These are phyloP conservation scores for Platerodrilus igneus DNA, from an alignment of 2,888 invertebrate genomes.

Conservation along the genomic window DNA sequence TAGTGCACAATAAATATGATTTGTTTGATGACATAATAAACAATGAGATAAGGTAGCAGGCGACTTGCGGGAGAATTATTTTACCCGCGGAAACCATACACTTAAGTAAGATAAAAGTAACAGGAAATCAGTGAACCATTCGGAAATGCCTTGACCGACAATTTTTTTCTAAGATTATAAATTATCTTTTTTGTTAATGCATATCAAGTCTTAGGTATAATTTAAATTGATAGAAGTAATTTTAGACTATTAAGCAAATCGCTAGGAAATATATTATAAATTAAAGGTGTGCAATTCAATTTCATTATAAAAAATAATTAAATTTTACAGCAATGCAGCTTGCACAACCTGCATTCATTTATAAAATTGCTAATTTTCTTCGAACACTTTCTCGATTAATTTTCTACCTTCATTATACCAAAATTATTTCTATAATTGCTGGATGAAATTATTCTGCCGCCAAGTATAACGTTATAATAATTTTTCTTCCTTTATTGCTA, in stretches of 20 bases:
- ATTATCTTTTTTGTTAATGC: background rate
- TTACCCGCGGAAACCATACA: conserved; percentile 5
- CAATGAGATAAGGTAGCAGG: conserved; percentile 6
- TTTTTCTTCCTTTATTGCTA: conserved; percentile 5
- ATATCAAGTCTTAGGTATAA: background rate
- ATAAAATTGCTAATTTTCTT: too few relatives aligned
- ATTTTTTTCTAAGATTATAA: background rate
- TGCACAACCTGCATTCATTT: too few relatives aligned
- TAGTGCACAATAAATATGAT: too few relatives aligned
- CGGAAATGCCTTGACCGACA: conserved; percentile 17
- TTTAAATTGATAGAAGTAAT: too few relatives aligned
- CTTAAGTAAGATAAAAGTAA: conserved; percentile 1
- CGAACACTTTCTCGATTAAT: too few relatives aligned
- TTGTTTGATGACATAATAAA: conserved; percentile 13
- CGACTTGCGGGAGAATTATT: conserved; percentile 3
- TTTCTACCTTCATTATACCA: too few relatives aligned
- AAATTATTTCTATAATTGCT: background rate
- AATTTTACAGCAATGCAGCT: too few relatives aligned
- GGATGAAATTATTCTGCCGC: background rate
- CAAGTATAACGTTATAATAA: conserved; percentile 2
- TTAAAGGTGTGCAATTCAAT: too few relatives aligned
- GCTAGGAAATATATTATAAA: too few relatives aligned
- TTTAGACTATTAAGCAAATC: too few relatives aligned
- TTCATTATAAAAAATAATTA: too few relatives aligned
- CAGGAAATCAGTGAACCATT: conserved; percentile 13